Conservation (phyloP, 2,888 invertebrate species). For the Gortyna flavago region DNA sequence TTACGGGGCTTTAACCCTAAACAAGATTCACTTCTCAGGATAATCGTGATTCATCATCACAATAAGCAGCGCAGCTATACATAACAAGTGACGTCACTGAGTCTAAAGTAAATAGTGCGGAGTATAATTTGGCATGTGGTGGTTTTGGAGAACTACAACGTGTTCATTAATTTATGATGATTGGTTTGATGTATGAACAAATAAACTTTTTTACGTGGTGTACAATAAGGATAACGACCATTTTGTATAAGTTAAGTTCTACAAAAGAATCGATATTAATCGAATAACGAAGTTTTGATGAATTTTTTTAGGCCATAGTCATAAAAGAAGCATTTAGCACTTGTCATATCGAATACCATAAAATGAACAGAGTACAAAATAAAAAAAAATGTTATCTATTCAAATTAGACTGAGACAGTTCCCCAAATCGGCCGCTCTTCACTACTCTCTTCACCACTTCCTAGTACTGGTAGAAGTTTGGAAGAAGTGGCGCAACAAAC, state of each 20-base stretch:
- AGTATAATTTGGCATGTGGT: conserved; percentile 2
- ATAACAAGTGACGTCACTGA: conserved; percentile 42
- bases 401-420: too few species aligned
- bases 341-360: background rate
- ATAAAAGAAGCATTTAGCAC: background rate
- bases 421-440: background rate
- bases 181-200: conserved; percentile 15
- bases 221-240: too few species aligned
- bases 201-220: background rate
- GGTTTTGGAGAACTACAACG: background rate
- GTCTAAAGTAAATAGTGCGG: conserved; percentile 18
- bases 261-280: background rate
- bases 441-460: background rate
- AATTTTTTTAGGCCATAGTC: background rate
- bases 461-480: background rate
- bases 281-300: background rate
- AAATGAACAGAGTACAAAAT: background rate
- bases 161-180: background rate
- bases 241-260: too few species aligned
- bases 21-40: conserved; percentile 49
- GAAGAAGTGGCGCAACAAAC: background rate
- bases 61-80: conserved; percentile 7
- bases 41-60: conserved; percentile 48
- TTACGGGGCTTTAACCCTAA: conserved; percentile 48
- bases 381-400: background rate